Evolutionary conservation across 2,888 invertebrate species (phyloP).

Genomic region (Nesidiocoris tenuis): DNA sequence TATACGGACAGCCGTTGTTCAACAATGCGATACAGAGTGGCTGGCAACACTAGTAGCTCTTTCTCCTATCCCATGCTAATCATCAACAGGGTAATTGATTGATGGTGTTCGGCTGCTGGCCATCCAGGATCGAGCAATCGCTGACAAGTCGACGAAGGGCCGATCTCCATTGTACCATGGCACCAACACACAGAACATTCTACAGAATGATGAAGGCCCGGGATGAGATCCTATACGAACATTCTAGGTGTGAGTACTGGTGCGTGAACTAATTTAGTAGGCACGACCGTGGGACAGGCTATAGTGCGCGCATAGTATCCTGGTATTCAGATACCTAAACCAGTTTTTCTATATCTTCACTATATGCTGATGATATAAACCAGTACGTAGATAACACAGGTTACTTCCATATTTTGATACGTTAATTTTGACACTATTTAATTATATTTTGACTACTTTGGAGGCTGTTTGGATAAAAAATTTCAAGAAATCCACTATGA

Average conservation of each 20-base stretch:
- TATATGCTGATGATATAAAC: too few relatives aligned
- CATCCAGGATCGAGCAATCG: constrained; percentile 1
- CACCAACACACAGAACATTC: neutral
- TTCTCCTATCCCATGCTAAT: constrained; percentile 45
- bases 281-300: constrained; percentile 21
- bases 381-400: too few relatives aligned
- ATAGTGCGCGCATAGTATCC: neutral
- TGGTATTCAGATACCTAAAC: neutral
- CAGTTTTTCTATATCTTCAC: too few relatives aligned
- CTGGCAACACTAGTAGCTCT: constrained; percentile 45
- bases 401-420: too few relatives aligned
- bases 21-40: constrained; percentile 27
- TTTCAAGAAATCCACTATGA: too few relatives aligned
- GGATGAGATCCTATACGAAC: constrained; percentile 13
- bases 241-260: constrained; percentile 20
- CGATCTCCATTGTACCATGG: neutral
- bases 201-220: neutral
- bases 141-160: constrained; percentile 16
- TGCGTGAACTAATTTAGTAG: constrained; percentile 29
- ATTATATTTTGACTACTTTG: too few relatives aligned
- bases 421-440: too few relatives aligned
- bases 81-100: constrained; percentile 45
- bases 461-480: too few relatives aligned
- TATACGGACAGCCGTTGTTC: constrained; percentile 28
- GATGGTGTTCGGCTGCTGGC: constrained; percentile 32